Percentiles rank a stretch among this genome's conserved stretches.
Evolutionary conservation across 2,113 vertebrate genomes (phyloP).

Genomic region (Trachemys scripta): DNA sequence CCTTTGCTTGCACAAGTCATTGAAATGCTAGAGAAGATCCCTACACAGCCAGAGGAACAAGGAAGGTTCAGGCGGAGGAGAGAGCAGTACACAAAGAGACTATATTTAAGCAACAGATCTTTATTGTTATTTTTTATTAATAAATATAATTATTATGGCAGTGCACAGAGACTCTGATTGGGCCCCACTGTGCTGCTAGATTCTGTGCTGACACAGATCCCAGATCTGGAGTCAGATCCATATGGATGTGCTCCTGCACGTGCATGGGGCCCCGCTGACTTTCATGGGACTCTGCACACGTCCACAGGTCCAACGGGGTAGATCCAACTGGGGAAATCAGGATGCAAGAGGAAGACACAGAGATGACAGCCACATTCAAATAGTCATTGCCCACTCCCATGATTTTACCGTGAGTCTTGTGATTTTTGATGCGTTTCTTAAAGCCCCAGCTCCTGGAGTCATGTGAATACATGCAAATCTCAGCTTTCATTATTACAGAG

Average conservation of each 20-base stretch:
- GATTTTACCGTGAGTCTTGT: not conserved
- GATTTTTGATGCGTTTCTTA: not conserved
- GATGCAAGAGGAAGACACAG: not conserved
- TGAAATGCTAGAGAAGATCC: not conserved
- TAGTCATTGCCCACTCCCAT: not conserved
- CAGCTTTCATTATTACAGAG: not conserved
- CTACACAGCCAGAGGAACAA: not conserved
- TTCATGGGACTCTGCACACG: not conserved
- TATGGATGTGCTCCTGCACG: not conserved
- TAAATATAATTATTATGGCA: not conserved
- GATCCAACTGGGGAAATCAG: not conserved
- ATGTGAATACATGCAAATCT: not conserved
- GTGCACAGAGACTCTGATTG: not conserved
- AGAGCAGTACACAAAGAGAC: not conserved
- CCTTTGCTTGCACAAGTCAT: not conserved
- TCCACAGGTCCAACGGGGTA: not conserved
- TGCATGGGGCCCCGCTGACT: not conserved
- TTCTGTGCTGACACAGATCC: not conserved
- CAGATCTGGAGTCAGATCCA: not conserved
- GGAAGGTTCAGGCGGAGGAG: accelerated
- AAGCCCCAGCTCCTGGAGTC: not conserved
- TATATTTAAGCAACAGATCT: not conserved
- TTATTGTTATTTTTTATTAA: not conserved
- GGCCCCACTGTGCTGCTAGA: not conserved
- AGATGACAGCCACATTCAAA: not conserved